Evolutionary conservation across 2,113 vertebrate species (phyloP).

Genomic region (Paralichthys olivaceus): DNA sequence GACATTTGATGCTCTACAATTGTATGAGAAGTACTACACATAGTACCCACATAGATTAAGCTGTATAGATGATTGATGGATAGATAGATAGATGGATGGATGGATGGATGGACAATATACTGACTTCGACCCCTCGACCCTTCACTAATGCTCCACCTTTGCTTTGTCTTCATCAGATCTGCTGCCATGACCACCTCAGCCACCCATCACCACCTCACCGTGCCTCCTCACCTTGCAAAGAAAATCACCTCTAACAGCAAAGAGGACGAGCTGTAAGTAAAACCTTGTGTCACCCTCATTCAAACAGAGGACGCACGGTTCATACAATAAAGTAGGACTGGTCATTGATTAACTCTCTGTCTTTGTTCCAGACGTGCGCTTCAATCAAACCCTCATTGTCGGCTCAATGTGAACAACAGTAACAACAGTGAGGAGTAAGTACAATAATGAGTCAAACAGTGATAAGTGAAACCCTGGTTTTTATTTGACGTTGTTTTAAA

Average conservation of each 20-base stretch:
- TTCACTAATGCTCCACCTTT: neutral
- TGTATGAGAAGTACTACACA: no score
- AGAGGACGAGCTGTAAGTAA: slow-evolving; percentile 57
- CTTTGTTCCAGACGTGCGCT: slow-evolving; percentile 76
- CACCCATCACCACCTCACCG: slow-evolving; percentile 21
- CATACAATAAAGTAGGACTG: neutral
- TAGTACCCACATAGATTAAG: no score
- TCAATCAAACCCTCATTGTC: slow-evolving; percentile 64
- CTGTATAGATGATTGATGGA: no score
- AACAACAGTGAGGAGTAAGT: slow-evolving; percentile 92
- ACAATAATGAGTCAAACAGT: neutral
- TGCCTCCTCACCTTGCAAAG: slow-evolving; percentile 19
- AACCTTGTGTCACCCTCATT: neutral
- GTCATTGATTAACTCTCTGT: slow-evolving; percentile 11
- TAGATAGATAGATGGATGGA: no score
- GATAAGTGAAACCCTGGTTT: neutral
- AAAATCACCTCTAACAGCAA: slow-evolving; percentile 38
- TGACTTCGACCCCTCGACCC: no score
- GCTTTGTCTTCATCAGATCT: slow-evolving; percentile 25
- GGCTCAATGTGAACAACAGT: slow-evolving; percentile 89
- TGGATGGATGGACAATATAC: no score
- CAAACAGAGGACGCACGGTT: neutral
- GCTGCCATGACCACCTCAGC: slow-evolving; percentile 51
- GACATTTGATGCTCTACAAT: no score
- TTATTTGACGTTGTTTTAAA: neutral